A percentile compares a stretch with the other conserved stretches of the same genome.
Evolutionary conservation across 30 jellyfish, hydroid and myxozoan species (phyloP).

Genomic region (Chrysaora quinquecirrha): DNA sequence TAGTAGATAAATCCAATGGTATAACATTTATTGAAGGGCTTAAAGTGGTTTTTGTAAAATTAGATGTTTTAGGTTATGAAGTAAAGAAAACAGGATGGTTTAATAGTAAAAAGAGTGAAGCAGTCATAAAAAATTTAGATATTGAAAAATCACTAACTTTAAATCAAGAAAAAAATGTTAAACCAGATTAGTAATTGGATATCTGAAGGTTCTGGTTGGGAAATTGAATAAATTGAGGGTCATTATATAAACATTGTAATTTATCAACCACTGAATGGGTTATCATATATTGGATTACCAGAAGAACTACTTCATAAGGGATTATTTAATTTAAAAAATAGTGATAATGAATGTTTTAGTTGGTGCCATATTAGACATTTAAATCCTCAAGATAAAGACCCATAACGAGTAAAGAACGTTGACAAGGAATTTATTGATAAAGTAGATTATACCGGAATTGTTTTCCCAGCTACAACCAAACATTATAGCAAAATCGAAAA

Average conservation of each 20-base stretch:
- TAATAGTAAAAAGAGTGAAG: slow-evolving; percentile 11
- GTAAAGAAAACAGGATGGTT: slow-evolving; percentile 35
- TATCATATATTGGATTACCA: slow-evolving; percentile 46
- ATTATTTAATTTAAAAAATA: slow-evolving; percentile 13
- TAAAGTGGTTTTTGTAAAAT: slow-evolving; percentile 9
- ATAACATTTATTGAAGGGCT: slow-evolving; percentile 16
- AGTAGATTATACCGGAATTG: slow-evolving; percentile 56
- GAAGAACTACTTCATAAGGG: slow-evolving; percentile 34
- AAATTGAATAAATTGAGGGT: slow-evolving; percentile 23
- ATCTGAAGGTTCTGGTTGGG: slow-evolving; percentile 46
- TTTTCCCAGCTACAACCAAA: slow-evolving; percentile 41
- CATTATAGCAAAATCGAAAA: slow-evolving; percentile 31
- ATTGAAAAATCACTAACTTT: slow-evolving; percentile 9
- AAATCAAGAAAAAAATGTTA: slow-evolving; percentile 16
- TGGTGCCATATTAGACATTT: slow-evolving; percentile 27
- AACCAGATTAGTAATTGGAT: slow-evolving; percentile 13
- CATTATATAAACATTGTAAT: slow-evolving; percentile 11
- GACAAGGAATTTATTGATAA: slow-evolving; percentile 34
- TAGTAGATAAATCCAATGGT: neutral
- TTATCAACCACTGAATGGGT: slow-evolving; percentile 44
- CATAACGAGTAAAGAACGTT: slow-evolving; percentile 38
- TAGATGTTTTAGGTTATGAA: neutral
- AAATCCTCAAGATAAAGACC: slow-evolving; percentile 41
- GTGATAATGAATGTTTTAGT: slow-evolving; percentile 22
- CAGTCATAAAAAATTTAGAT: slow-evolving; percentile 10